Base-by-base conservation (phyloP, 1,140 invertebrate species). In the Pseudomyrmex gracilis region DNA sequence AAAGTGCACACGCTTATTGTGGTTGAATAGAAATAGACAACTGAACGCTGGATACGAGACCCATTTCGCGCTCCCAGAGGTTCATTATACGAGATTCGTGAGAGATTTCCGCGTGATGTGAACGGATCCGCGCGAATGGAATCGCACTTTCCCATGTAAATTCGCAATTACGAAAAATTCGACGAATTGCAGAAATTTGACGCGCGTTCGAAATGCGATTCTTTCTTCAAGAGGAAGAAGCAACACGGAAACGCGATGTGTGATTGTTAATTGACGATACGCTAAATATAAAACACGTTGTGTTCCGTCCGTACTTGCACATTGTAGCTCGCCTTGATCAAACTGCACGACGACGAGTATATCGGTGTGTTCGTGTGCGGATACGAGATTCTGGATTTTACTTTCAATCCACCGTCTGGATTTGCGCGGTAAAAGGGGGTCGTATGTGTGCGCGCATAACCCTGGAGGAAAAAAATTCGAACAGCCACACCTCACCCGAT, bases 371-470 rank as follows among this genome's bases (percentile, higher is more conserved):
- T 34, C 34, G 34, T 34, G 34, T 34, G 34, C 34, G 34, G 34
- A 34, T 34, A 34, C 49, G 13, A 13, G 10, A 82, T 82, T 58
- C 74, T 66, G 68, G 34, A 61, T 13, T 43, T 61, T 82, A 70
- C 87, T 88, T 87, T 87, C 85, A 73, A 85, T 71, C 15, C 34
- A 0, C 47, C 34, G 63, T 77, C 73, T 82, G 74, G 68, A 66
- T 76, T 53, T 49, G 47, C 55, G 17, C 63, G 73, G 83, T 87
- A 87, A 88, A 88, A 87, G 77, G 86, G 85, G 68, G 77, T 83
- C 85, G 64, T 71, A 57, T 60, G 53, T 20, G 57, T 51, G 57
- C 12, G 17, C 68, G 74, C 49, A 34, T 80, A 76, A 76, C 63
- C 53, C 74, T 87, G 64, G 57, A 61, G 74, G 60, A 78, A 78